A percentile compares a stretch with the other conserved stretches of the same genome.
phyloP scores from a whole-genome alignment of 1,140 invertebrate species.

The Leptinotarsa texana region DNA sequence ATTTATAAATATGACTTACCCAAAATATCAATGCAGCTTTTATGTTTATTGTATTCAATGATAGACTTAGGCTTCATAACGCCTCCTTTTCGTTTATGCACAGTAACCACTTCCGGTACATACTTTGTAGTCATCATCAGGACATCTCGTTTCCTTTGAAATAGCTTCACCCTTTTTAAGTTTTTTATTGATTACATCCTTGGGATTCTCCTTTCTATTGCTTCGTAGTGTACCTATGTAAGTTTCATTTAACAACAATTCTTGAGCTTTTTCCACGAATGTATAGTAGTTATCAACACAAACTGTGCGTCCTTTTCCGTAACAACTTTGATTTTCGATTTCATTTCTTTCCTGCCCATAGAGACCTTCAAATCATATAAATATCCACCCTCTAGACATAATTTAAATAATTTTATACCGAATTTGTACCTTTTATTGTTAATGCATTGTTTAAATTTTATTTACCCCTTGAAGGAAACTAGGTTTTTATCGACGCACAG shows the following conservation, averaged over 20 bases:
- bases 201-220: conserved; percentile 44
- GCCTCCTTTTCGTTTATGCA: conserved; percentile 40
- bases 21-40: conserved; percentile 53
- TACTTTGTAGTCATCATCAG: conserved; percentile 49
- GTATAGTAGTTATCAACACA: conserved; percentile 50
- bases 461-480: conserved; percentile 48
- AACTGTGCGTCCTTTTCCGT: conserved; percentile 50
- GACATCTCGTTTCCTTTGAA: conserved; percentile 48
- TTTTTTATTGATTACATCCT: conserved; percentile 47
- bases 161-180: conserved; percentile 49
- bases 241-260: conserved; percentile 50
- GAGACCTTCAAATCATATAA: background rate
- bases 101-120: conserved; percentile 41
- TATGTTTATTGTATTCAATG: conserved; percentile 28
- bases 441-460: conserved; percentile 55
- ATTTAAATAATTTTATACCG: conserved; percentile 14
- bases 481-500: conserved; percentile 43
- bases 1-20: conserved; percentile 52
- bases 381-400: background rate
- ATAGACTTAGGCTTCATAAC: conserved; percentile 6
- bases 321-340: conserved; percentile 50
- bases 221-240: conserved; percentile 51
- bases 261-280: conserved; percentile 44
- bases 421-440: conserved; percentile 32
- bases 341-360: conserved; percentile 40